A percentile compares a stretch with the other conserved stretches of the same genome.
Conservation (phyloP, 2,888 invertebrate species). For the Pyralis farinalis region DNA sequence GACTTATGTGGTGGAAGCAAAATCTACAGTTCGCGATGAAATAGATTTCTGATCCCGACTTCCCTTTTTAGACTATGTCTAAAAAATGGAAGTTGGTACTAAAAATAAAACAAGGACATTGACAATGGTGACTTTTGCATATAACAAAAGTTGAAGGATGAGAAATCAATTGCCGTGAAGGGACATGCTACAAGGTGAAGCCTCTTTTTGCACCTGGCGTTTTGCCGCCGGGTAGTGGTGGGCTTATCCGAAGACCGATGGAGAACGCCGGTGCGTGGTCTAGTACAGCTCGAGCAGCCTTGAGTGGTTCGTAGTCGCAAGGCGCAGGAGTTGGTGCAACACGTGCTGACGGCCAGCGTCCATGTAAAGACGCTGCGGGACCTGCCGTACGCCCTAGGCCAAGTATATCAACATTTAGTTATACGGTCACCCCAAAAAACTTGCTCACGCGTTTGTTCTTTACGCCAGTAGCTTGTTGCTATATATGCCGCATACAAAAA, state of each 20-base stretch:
- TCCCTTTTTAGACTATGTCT: no score
- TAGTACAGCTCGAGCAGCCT: conserved; percentile 78
- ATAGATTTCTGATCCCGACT: no score
- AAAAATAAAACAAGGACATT: no score
- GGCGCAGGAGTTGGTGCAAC: conserved; percentile 90
- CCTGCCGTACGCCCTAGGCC: conserved; percentile 84
- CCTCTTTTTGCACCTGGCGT: conserved; percentile 79
- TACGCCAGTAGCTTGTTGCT: no score
- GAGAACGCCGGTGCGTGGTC: conserved; percentile 83
- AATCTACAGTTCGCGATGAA: no score
- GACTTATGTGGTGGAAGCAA: no score
- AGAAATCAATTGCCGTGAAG: background rate
- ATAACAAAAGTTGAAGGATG: background rate
- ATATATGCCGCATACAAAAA: no score
- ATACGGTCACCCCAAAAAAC: no score
- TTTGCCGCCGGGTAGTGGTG: conserved; percentile 62
- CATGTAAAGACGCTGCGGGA: conserved; percentile 89
- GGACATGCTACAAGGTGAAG: conserved; percentile 19
- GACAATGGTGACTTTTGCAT: background rate
- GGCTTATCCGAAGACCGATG: conserved; percentile 79
- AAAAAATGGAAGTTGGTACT: no score
- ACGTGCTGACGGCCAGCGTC: conserved; percentile 86
- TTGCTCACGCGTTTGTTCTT: no score
- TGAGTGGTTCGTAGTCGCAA: conserved; percentile 93
- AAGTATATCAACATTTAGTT: no score